Evolutionary conservation across 2,113 vertebrate genomes (phyloP), one percentile per base, ranked within the genome.

Genomic region (Neotragus pygmaeus): DNA sequence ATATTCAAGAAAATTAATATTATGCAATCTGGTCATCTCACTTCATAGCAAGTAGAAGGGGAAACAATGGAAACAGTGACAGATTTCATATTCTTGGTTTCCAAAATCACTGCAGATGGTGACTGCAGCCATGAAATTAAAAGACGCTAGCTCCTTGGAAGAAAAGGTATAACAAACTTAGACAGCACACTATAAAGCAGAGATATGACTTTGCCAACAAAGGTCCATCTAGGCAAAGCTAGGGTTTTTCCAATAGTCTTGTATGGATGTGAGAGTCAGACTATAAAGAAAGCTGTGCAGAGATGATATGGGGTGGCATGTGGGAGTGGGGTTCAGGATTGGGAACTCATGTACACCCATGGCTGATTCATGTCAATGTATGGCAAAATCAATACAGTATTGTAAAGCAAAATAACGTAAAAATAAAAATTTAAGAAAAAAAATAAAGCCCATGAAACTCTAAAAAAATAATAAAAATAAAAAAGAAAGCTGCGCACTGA

Each of bases 1-100:
- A 70, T 11, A 23, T 70, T 70, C 66, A 70, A 39, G 66, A 70
- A 70, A 70, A 70, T n/a, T n/a, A n/a, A n/a, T 23, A 70, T 66
- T 19, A 66, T 70, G 19, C 0, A 0, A 36, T 36, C 64, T 0
- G 0, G 17, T 23, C n/a, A 70, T 23, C 19, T 21, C n/a, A 36
- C 64, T 12, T 70, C 64, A 36, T 23, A 70, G 64, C n/a, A 70
- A 70, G n/a, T 70, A 36, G 64, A 36, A 36, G 64, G n/a, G 64
- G 2, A 70, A 70, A 36, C 9, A 70, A 36, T 12, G 17, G 64
- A 70, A 36, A 70, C 19, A 70, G 64, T 36, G 19, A 70, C 64
- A 70, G 17, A 70, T 36, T 36, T 66, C 10, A 66, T 70, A 23
- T 70, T 70, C 9, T 36, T 70, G 19, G n/a, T 23, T 70, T 70